Percentiles rank a stretch among this genome's conserved stretches.
These are phyloP conservation scores for Latrodectus hesperus DNA, from an alignment of 2,888 invertebrate species.

Conservation along the genomic window DNA sequence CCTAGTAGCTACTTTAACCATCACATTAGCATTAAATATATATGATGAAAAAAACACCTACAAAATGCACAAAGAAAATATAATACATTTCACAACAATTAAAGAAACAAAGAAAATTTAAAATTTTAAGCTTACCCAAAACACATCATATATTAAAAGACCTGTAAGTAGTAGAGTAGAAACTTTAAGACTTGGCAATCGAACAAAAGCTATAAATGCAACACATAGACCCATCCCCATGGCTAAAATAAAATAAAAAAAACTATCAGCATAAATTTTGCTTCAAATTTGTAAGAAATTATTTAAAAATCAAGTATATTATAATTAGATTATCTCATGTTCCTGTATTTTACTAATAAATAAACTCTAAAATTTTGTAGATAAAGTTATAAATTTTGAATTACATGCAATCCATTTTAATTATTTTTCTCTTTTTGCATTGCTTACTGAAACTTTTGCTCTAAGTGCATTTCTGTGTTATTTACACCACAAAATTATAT, in stretches of 20 bases:
- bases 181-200: constrained; percentile 95
- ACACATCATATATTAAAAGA: constrained; percentile 86
- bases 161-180: constrained; percentile 95
- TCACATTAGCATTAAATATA: constrained; percentile 98
- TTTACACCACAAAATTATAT: too few relatives aligned
- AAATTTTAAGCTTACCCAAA: constrained; percentile 82
- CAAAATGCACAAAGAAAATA: constrained; percentile 39
- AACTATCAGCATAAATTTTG: constrained; percentile 60
- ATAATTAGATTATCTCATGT: too few relatives aligned
- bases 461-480: too few relatives aligned
- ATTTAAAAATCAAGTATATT: background rate
- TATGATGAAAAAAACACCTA: constrained; percentile 95
- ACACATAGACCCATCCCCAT: constrained; percentile 99
- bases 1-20: constrained; percentile 89
- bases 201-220: constrained; percentile 96
- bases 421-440: too few relatives aligned
- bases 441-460: too few relatives aligned
- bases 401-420: too few relatives aligned
- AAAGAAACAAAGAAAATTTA: constrained; percentile 2
- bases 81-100: background rate
- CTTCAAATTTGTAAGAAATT: background rate
- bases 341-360: too few relatives aligned
- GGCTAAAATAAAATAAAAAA: constrained; percentile 78
- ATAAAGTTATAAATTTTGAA: background rate
- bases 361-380: background rate